Base-by-base conservation (phyloP, 2,888 invertebrate species). In the Anaspis maculata region DNA sequence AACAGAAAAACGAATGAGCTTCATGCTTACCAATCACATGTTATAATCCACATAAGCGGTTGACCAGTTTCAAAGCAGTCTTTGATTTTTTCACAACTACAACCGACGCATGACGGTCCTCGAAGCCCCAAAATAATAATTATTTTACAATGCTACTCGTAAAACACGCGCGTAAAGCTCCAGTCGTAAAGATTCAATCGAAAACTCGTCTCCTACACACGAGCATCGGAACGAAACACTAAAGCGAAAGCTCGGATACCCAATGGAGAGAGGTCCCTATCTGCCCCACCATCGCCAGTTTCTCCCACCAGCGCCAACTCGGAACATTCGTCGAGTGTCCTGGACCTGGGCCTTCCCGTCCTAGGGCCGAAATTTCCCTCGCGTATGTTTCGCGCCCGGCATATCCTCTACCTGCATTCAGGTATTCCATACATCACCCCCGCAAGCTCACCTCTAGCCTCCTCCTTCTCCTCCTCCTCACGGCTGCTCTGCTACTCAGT, bases 231-330 rank as follows among this genome's bases (percentile, higher is more conserved):
- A 44, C 44, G 42, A 28, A 39, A 40, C 30, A 46, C 46, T 46
- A 39, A 45, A 41, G 39, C 32, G 39, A 42, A 44, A 41, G 36
- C 46, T 41, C 39, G 21, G 39, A 33, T 39, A 42, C 37, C 46
- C 46, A 46, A 46, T 46, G 30, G 46, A 42, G 41, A 44, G 39
- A 35, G 39, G 44, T 35, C 39, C 41, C 42, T 38, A 39, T 43
- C 42, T 41, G 37, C 42, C 43, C 39, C 38, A 27, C 34, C 34
- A 30, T 33, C 29, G 21, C 25, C 30, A 30, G 29, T 42, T 40
- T 34, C 33, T 32, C 33, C 41, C 38, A 41, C 42, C 38, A 37
- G 16, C 38, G 27, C 31, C 23, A 19, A 19, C n/a, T n/a, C n/a
- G n/a, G n/a, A n/a, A n/a, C n/a, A n/a, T n/a, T n/a, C n/a, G n/a